Evolutionary conservation across 2,888 invertebrate genomes (phyloP).

Genomic region (Oegoconia quadripuncta): DNA sequence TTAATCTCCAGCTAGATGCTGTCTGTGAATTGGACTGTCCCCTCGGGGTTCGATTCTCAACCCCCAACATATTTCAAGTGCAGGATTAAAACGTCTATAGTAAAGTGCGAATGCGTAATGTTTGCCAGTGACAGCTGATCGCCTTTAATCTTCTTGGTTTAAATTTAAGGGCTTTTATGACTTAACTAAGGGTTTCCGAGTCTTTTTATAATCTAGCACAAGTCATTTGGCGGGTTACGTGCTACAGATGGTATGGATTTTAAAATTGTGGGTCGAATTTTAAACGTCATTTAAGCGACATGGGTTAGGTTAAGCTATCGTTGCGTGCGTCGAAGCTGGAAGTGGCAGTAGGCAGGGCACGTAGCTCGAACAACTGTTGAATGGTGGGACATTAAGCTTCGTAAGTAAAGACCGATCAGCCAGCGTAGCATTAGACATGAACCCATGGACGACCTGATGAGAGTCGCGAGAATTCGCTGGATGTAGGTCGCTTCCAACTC

Average conservation of each 20-base stretch:
- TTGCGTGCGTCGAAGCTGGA: too few species aligned
- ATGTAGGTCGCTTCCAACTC: too few species aligned
- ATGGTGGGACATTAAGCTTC: too few species aligned
- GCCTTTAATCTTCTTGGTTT: conserved; percentile 61
- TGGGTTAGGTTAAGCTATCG: too few species aligned
- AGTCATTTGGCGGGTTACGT: conserved; percentile 42
- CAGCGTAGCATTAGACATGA: too few species aligned
- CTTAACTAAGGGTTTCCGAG: conserved; percentile 30
- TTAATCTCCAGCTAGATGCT: conserved; percentile 56
- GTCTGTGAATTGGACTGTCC: conserved; percentile 56
- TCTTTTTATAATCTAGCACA: conserved; percentile 57
- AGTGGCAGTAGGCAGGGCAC: too few species aligned
- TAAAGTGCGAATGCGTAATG: conserved; percentile 68
- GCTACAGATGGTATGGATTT: conserved; percentile 35
- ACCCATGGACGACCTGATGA: too few species aligned
- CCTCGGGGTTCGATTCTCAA: conserved; percentile 33
- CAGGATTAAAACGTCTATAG: conserved; percentile 68
- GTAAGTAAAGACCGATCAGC: too few species aligned
- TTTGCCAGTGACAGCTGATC: conserved; percentile 67
- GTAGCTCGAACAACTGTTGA: too few species aligned
- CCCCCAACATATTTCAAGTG: conserved; percentile 72
- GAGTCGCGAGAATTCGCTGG: too few species aligned
- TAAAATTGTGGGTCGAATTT: conserved; percentile 14
- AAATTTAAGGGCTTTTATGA: conserved; percentile 59
- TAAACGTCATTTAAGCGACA: too few species aligned